Conservation (phyloP, 2,113 vertebrate species). For the Trogon melanurus region DNA sequence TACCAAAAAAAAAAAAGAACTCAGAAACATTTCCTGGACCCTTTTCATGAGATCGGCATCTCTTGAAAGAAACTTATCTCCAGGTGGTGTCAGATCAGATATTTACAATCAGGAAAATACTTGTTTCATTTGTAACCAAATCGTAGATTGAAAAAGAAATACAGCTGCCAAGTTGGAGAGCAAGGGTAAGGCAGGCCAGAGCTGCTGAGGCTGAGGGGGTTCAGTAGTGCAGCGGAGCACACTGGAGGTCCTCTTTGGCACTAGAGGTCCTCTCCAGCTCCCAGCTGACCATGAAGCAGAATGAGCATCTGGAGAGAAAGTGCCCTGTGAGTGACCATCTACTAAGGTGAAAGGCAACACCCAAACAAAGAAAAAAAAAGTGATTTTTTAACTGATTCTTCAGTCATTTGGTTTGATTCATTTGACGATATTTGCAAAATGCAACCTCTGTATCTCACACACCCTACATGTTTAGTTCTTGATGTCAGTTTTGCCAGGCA, state of each 20-base stretch:
- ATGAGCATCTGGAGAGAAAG: neutral
- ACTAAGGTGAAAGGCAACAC: neutral
- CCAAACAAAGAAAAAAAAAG: neutral
- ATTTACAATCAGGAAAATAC: neutral
- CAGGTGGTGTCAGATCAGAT: neutral
- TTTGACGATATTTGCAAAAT: neutral
- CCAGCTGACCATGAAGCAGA: fast-evolving
- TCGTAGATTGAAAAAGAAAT: neutral
- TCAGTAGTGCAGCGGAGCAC: neutral
- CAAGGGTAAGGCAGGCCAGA: neutral
- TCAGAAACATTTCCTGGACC: neutral
- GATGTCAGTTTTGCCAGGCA: neutral
- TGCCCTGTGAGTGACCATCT: fast-evolving
- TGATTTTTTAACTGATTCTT: neutral
- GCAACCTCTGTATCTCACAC: neutral
- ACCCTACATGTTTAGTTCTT: neutral
- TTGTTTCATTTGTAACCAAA: fast-evolving
- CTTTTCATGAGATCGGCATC: neutral
- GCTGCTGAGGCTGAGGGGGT: fast-evolving
- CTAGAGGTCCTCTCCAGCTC: neutral
- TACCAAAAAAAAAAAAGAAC: neutral
- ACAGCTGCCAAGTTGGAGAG: neutral
- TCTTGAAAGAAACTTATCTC: neutral
- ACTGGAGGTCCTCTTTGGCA: neutral
- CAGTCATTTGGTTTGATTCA: neutral